Evolutionary conservation across 2,888 invertebrate genomes (phyloP).

Genomic region (Stomorhina lunata): DNA sequence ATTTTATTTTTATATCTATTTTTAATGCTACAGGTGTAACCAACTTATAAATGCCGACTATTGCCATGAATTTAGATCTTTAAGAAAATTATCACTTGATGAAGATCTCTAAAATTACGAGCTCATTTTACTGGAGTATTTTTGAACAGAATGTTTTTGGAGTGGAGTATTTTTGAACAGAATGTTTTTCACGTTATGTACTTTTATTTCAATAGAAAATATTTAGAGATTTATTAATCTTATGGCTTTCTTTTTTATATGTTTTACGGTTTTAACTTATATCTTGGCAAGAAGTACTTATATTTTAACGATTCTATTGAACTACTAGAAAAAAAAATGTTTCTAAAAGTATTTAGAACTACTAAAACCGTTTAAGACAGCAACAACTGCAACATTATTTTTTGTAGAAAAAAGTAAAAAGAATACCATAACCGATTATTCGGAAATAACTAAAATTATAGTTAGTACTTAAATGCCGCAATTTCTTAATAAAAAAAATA

Average conservation of each 20-base stretch:
- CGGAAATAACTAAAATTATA: slow-evolving; percentile 24
- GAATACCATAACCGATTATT: slow-evolving; percentile 17
- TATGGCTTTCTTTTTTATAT: slow-evolving; percentile 7
- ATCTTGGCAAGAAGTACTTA: too few relatives aligned
- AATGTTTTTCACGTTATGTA: background rate
- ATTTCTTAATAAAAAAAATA: slow-evolving; percentile 38
- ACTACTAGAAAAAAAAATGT: background rate
- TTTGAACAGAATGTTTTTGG: background rate
- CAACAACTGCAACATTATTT: background rate
- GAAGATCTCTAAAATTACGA: slow-evolving; percentile 15
- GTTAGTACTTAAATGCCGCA: slow-evolving; percentile 67
- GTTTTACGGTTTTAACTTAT: slow-evolving; percentile 18
- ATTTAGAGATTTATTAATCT: slow-evolving; percentile 32
- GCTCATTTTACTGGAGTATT: slow-evolving; percentile 15
- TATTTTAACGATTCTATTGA: background rate
- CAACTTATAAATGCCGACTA: slow-evolving; percentile 13
- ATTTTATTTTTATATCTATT: slow-evolving; percentile 19
- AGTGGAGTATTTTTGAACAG: background rate
- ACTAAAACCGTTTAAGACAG: background rate
- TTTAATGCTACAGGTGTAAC: slow-evolving; percentile 16
- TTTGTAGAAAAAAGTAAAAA: background rate
- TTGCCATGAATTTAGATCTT: background rate
- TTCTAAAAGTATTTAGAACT: background rate
- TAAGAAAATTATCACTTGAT: slow-evolving; percentile 25
- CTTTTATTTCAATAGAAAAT: slow-evolving; percentile 6